These are phyloP conservation scores for Danionella cerebrum DNA, from an alignment of 2,113 vertebrate genomes.

Conservation along the genomic window DNA sequence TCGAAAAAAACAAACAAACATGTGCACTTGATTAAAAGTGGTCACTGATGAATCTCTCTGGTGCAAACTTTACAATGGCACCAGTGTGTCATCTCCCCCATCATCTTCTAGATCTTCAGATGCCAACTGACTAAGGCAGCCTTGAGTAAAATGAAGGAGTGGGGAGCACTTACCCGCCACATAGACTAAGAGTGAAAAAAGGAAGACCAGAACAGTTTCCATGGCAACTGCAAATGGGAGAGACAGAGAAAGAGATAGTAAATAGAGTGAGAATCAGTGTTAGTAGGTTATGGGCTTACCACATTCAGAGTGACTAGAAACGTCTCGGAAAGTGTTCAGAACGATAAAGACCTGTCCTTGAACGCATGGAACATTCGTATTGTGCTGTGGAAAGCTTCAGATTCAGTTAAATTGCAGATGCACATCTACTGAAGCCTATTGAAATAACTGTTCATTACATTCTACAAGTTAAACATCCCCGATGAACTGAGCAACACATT, in stretches of 20 bases:
- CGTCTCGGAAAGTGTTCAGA: not conserved
- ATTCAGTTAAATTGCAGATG: not conserved
- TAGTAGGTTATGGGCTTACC: conserved; percentile 19
- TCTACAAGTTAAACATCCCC: too few relatives aligned
- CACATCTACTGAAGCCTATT: not conserved
- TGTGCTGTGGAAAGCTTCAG: not conserved
- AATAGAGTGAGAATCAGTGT: conserved; percentile 19
- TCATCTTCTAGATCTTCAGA: not conserved
- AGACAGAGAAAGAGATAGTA: conserved; percentile 25
- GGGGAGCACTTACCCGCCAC: conserved; percentile 68
- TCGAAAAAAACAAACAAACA: not conserved
- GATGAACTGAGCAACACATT: too few relatives aligned
- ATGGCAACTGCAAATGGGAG: conserved; percentile 71
- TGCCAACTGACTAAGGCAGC: not conserved
- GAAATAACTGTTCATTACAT: too few relatives aligned
- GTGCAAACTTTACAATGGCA: not conserved
- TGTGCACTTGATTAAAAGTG: not conserved
- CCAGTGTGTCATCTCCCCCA: not conserved
- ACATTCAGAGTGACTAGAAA: conserved; percentile 3
- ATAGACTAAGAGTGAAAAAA: conserved; percentile 78
- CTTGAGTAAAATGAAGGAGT: not conserved
- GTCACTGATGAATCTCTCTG: conserved; percentile 2
- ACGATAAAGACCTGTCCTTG: not conserved
- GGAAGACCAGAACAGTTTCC: conserved; percentile 77
- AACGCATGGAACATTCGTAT: not conserved